These are phyloP conservation scores for Mormyrops attenuatus DNA, from an alignment of 2,797 vertebrate species.

Conservation along the genomic window DNA sequence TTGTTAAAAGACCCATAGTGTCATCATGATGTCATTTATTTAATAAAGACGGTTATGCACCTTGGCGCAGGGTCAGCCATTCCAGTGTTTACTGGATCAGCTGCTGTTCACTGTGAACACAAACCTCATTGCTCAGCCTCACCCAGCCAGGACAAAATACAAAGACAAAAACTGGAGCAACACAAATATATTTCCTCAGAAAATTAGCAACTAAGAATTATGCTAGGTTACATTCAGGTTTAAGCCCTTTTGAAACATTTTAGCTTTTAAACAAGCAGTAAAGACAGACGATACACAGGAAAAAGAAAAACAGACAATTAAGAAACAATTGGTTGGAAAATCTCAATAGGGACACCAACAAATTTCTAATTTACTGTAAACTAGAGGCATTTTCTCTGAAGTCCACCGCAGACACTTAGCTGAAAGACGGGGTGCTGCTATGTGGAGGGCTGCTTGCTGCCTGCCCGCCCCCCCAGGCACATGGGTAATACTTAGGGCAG, in stretches of 20 bases:
- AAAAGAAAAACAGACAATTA: conserved; percentile 5
- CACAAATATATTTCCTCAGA: conserved; percentile 48
- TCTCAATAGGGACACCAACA: neutral
- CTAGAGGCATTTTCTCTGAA: neutral
- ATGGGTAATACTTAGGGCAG: conserved; percentile 1
- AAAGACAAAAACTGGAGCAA: conserved; percentile 37
- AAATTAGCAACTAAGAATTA: conserved; percentile 53
- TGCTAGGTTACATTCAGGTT: conserved; percentile 56
- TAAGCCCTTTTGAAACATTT: conserved; percentile 52
- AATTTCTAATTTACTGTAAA: neutral
- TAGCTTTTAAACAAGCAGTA: conserved; percentile 38
- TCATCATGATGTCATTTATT: neutral
- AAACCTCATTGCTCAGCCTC: neutral
- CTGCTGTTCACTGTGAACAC: neutral
- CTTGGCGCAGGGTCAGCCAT: neutral
- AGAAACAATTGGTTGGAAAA: neutral
- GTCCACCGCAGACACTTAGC: neutral
- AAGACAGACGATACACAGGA: conserved; percentile 30
- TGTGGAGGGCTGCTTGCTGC: neutral
- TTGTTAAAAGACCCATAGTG: neutral
- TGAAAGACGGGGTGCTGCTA: neutral
- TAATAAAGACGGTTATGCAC: neutral
- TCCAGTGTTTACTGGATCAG: neutral
- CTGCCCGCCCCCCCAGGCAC: conserved; percentile 5
- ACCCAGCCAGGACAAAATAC: conserved; percentile 27